Conservation (phyloP, 2,888 invertebrate species). For the Hydraecia micacea region DNA sequence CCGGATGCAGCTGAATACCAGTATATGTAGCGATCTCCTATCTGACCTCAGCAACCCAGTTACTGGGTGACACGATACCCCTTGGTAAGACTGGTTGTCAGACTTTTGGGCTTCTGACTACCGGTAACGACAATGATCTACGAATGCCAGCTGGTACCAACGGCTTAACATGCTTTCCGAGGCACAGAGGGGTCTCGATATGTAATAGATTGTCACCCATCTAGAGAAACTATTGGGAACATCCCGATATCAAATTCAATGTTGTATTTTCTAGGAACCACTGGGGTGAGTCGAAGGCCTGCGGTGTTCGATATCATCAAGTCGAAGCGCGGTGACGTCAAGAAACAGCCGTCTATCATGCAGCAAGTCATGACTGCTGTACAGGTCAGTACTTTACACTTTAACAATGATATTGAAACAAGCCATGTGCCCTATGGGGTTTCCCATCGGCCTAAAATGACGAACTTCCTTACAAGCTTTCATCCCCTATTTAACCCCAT, state of each 20-base stretch:
- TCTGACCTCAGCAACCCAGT: background rate
- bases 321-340: conserved; percentile 79
- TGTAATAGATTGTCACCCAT: no score
- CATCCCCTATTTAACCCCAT: no score
- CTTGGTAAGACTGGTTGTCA: background rate
- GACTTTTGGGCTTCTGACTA: background rate
- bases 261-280: conserved; percentile 85
- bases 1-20: background rate
- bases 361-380: conserved; percentile 95
- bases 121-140: background rate
- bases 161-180: no score
- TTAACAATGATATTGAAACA: background rate
- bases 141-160: background rate
- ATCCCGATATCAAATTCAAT: background rate
- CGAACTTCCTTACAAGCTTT: no score
- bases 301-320: conserved; percentile 96
- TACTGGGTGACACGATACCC: background rate
- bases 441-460: background rate
- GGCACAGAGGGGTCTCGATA: background rate
- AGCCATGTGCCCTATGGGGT: background rate
- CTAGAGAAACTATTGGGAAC: background rate
- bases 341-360: conserved; percentile 92
- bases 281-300: conserved; percentile 93
- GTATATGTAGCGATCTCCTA: background rate
- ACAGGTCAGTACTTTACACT: conserved; percentile 90